phyloP scores from a whole-genome alignment of 2,113 vertebrate genomes.

The Cariama cristata region DNA sequence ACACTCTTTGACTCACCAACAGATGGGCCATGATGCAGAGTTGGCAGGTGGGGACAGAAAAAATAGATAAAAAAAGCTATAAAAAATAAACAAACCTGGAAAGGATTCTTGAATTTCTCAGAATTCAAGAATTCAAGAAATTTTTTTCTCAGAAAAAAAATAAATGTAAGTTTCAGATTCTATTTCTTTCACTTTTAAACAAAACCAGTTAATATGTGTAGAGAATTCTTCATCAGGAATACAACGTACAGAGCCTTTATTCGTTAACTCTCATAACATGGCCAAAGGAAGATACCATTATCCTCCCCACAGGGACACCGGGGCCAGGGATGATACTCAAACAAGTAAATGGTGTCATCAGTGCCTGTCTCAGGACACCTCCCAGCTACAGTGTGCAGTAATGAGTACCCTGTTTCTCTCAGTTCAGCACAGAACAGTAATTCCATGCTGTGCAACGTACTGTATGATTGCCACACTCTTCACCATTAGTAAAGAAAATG shows the following conservation, averaged over 20 bases:
- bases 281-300: neutral
- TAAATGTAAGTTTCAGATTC: neutral
- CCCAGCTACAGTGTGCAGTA: neutral
- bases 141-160: neutral
- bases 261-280: neutral
- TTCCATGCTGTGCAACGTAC: neutral
- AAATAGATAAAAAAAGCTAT: neutral
- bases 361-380: neutral
- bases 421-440: neutral
- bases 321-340: neutral
- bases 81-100: neutral
- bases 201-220: neutral
- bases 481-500: neutral
- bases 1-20: neutral
- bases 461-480: conserved; percentile 14
- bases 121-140: too few relatives aligned
- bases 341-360: neutral
- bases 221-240: neutral
- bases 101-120: neutral
- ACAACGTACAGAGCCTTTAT: neutral
- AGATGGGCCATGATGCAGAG: neutral
- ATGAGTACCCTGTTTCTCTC: neutral
- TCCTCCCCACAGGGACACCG: neutral
- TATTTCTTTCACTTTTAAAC: neutral
- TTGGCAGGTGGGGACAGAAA: neutral